Evolutionary conservation across 2,888 invertebrate species (phyloP).

Genomic region (Copidosoma aretas): DNA sequence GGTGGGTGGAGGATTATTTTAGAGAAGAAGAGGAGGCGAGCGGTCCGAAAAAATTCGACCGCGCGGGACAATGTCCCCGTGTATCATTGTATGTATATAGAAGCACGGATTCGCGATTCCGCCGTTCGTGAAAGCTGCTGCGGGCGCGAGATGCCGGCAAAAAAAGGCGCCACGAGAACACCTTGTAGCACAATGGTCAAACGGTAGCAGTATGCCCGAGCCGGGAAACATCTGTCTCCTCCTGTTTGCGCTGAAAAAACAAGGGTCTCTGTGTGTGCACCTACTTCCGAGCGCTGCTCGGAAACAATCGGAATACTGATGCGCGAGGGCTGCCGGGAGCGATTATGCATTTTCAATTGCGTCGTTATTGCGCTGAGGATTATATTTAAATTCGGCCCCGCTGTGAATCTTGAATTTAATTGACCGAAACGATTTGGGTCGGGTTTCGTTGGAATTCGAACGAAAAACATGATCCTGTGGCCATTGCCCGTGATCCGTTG

Average conservation of each 20-base stretch:
- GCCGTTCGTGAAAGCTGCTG: slow-evolving; percentile 13
- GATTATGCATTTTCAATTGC: too few species aligned
- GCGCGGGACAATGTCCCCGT: slow-evolving; percentile 34
- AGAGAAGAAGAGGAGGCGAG: neutral
- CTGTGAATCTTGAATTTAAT: too few species aligned
- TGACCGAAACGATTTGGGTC: too few species aligned
- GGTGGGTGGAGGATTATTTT: too few species aligned
- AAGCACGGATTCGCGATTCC: slow-evolving; percentile 16
- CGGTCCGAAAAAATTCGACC: slow-evolving; percentile 15
- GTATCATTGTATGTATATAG: slow-evolving; percentile 40
- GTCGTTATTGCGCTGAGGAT: too few species aligned
- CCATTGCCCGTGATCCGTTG: too few species aligned
- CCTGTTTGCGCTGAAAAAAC: neutral
- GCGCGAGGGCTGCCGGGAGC: too few species aligned
- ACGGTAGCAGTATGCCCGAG: slow-evolving; percentile 3
- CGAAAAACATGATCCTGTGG: too few species aligned
- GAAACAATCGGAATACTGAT: neutral
- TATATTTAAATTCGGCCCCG: too few species aligned
- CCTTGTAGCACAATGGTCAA: slow-evolving; percentile 34
- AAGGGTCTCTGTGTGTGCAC: neutral
- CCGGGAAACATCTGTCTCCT: slow-evolving; percentile 23
- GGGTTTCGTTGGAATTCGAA: too few species aligned
- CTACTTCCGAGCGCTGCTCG: neutral
- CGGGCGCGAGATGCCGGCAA: slow-evolving; percentile 10
- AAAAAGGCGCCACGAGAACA: slow-evolving; percentile 4